Percentiles rank a stretch among this genome's conserved stretches.
These are phyloP conservation scores for Orgyia antiqua DNA, from an alignment of 2,888 invertebrate species.

Conservation along the genomic window DNA sequence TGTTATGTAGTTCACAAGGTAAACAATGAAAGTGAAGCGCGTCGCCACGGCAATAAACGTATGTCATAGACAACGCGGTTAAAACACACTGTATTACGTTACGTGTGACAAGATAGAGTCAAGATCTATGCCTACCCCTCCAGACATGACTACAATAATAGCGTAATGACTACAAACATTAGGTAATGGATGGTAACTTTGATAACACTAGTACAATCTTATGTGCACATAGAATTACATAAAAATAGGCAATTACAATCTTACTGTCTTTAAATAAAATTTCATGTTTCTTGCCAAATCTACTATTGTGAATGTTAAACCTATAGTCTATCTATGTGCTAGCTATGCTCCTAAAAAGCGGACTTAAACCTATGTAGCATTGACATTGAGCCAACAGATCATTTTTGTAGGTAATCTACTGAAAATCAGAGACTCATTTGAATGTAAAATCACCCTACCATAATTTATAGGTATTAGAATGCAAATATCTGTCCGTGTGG, in stretches of 20 bases:
- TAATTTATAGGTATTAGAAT: too few species aligned
- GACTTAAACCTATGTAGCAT: too few species aligned
- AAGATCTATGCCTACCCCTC: slow-evolving; percentile 18
- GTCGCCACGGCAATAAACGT: slow-evolving; percentile 9
- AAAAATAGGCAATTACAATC: background rate
- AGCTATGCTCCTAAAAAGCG: too few species aligned
- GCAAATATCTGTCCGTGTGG: too few species aligned
- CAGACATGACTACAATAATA: slow-evolving; percentile 22
- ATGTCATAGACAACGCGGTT: slow-evolving; percentile 21
- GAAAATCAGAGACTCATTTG: too few species aligned
- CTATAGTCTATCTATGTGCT: too few species aligned
- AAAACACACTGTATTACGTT: slow-evolving; percentile 9
- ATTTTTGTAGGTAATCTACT: too few species aligned
- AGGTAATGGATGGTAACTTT: slow-evolving; percentile 18
- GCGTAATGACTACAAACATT: slow-evolving; percentile 25
- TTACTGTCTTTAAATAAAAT: too few species aligned
- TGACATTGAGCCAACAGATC: too few species aligned
- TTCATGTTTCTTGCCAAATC: too few species aligned
- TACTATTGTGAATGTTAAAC: too few species aligned
- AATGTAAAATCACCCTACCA: too few species aligned
- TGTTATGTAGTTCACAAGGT: slow-evolving; percentile 13
- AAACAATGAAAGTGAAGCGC: slow-evolving; percentile 27
- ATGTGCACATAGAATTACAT: background rate
- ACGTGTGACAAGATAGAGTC: slow-evolving; percentile 6
- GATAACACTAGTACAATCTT: slow-evolving; percentile 12